These are phyloP conservation scores for Eulemur rubriventer DNA, from an alignment of 2,797 vertebrate species.

Conservation along the genomic window DNA sequence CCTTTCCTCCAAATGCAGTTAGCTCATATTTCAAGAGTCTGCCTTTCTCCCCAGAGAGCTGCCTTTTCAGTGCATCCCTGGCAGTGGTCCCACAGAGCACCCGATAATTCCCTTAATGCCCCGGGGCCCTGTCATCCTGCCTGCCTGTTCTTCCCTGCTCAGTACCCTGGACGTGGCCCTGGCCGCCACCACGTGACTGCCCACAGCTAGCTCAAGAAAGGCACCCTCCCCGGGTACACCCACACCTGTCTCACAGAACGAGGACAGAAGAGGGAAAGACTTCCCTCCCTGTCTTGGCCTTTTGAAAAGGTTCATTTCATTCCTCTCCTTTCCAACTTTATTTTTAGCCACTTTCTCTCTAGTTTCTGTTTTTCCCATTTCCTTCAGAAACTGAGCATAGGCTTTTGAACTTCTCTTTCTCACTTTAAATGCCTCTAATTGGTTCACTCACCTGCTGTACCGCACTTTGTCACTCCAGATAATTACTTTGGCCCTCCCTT, in stretches of 20 bases:
- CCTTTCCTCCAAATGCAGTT: neutral
- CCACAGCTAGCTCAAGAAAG: neutral
- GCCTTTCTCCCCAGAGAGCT: constrained; percentile 6
- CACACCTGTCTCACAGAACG: neutral
- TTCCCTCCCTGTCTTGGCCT: neutral
- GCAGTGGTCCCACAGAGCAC: neutral
- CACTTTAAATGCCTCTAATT: neutral
- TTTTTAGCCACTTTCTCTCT: constrained; percentile 2
- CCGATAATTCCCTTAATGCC: neutral
- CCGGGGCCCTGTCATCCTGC: neutral
- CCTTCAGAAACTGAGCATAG: neutral
- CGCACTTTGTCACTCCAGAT: neutral
- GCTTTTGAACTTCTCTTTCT: neutral
- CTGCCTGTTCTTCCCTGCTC: neutral
- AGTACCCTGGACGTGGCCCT: neutral
- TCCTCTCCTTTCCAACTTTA: neutral
- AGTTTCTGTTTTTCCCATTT: constrained; percentile 28
- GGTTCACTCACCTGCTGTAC: neutral
- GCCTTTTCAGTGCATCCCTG: neutral
- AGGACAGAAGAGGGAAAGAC: neutral
- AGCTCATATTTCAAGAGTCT: neutral
- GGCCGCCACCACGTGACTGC: neutral
- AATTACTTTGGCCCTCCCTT: neutral
- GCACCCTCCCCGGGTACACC: neutral
- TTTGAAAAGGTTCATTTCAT: neutral